Conservation (phyloP, 2,888 invertebrate species). For the Acleris literana region DNA sequence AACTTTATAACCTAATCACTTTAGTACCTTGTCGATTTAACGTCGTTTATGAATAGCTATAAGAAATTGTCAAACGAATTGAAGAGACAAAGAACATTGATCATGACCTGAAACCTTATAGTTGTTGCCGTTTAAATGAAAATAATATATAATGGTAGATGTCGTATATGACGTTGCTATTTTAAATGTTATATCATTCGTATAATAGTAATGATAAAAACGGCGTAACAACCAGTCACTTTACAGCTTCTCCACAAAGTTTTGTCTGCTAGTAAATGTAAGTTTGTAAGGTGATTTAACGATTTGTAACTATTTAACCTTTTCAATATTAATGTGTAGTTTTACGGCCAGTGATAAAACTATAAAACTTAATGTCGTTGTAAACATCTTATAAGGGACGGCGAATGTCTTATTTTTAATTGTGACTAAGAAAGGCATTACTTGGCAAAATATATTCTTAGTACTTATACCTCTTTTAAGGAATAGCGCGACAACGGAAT, state of each 20-base stretch:
- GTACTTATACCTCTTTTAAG: too few relatives aligned
- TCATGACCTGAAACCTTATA: background rate
- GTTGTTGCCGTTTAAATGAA: background rate
- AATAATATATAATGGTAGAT: background rate
- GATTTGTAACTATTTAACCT: conserved; percentile 28
- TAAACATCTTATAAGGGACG: conserved; percentile 11
- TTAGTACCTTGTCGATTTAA: too few relatives aligned
- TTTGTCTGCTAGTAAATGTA: too few relatives aligned
- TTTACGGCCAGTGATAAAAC: conserved; percentile 33
- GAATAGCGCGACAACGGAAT: too few relatives aligned
- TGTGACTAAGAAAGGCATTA: conserved; percentile 5
- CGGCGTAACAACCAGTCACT: too few relatives aligned
- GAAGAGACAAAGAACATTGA: background rate
- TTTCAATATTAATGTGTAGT: conserved; percentile 29
- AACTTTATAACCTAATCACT: background rate
- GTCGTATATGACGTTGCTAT: background rate
- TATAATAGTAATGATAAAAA: too few relatives aligned
- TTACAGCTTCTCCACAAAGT: too few relatives aligned
- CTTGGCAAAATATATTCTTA: background rate
- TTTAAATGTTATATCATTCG: background rate
- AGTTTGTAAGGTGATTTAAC: background rate
- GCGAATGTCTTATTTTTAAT: conserved; percentile 2
- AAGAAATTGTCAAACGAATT: too few relatives aligned
- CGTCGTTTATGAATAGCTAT: too few relatives aligned
- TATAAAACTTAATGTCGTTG: conserved; percentile 26